Base-by-base conservation (phyloP, 2,797 vertebrate species). In the Parotocinclus haroldoi region DNA sequence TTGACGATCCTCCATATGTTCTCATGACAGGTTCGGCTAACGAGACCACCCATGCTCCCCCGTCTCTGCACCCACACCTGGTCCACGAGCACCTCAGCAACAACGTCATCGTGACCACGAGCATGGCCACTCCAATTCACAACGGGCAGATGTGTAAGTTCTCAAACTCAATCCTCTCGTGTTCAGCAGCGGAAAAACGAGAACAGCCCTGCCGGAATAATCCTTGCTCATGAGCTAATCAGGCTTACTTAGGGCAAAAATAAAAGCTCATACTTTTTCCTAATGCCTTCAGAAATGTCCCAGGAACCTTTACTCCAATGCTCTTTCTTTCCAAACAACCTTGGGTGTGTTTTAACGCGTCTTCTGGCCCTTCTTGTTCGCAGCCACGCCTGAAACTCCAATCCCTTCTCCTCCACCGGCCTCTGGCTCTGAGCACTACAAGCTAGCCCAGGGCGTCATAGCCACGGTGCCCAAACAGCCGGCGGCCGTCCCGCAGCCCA, bases 131-230 rank as follows among this genome's bases (percentile, higher is more conserved):
- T 72, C 90, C 94, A 49, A 92, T 98, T 83, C 94, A 95, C 78
- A 99, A 97, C 0, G 94, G 95, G 81, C 95, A 99, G 89, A 96
- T 99, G 87, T 98, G 97, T 98, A 85, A 94, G 96, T 92, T 86
- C 44, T 48, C 40, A 13, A 49, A 10, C 36, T n/a, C 12, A 48
- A 48, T 8, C 53, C 6, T 46, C 1, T 11, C 6, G 8, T 0
- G 19, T 18, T 0, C 5, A 48, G 52, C 53, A 14, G 48, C 3
- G 9, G 2, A 78, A 64, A 80, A 71, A 81, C 73, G 75, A 75
- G 82, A 87, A 83, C 77, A 75, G 66, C 79, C 80, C 84, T 58
- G 79, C 72, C 52, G 66, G 51, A 83, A 76, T 89, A 90, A 90
- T 89, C 87, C 83, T 75, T 76, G 78, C n/a, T 39, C 62, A 67